These are phyloP conservation scores for Holotrichia oblita DNA, from an alignment of 1,140 invertebrate genomes.

Conservation along the genomic window DNA sequence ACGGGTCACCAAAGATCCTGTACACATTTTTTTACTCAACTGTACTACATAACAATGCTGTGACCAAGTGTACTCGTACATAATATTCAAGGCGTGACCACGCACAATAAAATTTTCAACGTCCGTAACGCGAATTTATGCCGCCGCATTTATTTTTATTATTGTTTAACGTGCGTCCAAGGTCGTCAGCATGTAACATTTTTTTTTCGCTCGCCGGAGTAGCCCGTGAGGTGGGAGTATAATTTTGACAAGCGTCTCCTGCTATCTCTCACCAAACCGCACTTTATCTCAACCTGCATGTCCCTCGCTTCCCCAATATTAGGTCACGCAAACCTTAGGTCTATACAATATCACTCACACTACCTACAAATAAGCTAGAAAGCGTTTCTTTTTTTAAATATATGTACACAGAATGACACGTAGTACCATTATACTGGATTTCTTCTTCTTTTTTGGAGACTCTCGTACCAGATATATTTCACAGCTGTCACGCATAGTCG, in stretches of 20 bases:
- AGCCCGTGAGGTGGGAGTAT: not conserved
- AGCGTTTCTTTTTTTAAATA: not conserved
- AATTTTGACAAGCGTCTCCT: constrained; percentile 9
- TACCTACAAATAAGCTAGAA: not conserved
- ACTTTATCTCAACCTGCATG: not conserved
- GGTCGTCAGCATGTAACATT: constrained; percentile 20
- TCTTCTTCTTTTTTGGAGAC: not conserved
- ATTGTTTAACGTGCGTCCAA: constrained; percentile 32
- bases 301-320: not conserved
- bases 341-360: not conserved
- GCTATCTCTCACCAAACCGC: not conserved
- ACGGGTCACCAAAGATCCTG: not conserved
- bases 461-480: not conserved
- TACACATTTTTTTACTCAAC: constrained; percentile 7
- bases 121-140: constrained; percentile 15
- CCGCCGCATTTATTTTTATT: constrained; percentile 34
- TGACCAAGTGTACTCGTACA: not conserved
- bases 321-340: not conserved
- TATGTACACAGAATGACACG: too few relatives aligned
- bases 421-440: too few relatives aligned
- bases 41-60: not conserved
- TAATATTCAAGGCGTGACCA: constrained; percentile 33
- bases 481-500: not conserved
- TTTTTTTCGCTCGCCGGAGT: not conserved
- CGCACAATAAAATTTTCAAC: constrained; percentile 18